Percentiles rank a stretch among this genome's conserved stretches.
Evolutionary conservation across 2,113 vertebrate genomes (phyloP).

Genomic region (Ceuthmochares aereus): DNA sequence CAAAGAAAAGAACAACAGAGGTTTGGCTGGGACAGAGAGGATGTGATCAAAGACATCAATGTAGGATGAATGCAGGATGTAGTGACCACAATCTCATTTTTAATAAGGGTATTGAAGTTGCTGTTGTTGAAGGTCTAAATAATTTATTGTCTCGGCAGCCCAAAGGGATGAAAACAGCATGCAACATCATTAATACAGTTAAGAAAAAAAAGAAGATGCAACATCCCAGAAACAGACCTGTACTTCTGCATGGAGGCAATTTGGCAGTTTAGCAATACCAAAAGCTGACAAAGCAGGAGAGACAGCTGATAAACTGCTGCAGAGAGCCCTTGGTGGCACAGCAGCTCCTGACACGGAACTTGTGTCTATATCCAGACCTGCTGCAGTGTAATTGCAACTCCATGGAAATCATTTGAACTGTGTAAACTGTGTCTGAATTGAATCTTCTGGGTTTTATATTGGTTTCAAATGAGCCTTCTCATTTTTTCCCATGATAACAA

Average conservation of each 20-base stretch:
- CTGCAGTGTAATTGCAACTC: neutral
- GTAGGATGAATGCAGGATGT: neutral
- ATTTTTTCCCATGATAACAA: neutral
- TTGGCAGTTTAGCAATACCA: neutral
- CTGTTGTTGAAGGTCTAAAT: neutral
- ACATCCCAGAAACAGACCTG: neutral
- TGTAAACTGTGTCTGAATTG: neutral
- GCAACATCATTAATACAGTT: neutral
- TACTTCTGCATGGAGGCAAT: neutral
- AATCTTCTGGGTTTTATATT: neutral
- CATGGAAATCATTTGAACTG: neutral
- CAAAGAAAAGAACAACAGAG: neutral
- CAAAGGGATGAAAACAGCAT: neutral
- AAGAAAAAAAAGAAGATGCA: neutral
- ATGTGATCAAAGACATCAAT: neutral
- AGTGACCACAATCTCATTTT: neutral
- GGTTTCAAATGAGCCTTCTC: neutral
- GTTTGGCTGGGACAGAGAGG: neutral
- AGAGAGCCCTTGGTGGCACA: neutral
- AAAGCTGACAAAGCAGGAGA: neutral
- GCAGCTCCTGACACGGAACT: constrained; percentile 1
- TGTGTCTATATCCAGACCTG: neutral
- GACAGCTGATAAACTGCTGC: neutral
- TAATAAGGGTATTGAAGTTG: neutral
- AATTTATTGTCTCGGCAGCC: neutral